phyloP scores from a whole-genome alignment of 2,888 invertebrate species.

The Himalopsyche japonica region DNA sequence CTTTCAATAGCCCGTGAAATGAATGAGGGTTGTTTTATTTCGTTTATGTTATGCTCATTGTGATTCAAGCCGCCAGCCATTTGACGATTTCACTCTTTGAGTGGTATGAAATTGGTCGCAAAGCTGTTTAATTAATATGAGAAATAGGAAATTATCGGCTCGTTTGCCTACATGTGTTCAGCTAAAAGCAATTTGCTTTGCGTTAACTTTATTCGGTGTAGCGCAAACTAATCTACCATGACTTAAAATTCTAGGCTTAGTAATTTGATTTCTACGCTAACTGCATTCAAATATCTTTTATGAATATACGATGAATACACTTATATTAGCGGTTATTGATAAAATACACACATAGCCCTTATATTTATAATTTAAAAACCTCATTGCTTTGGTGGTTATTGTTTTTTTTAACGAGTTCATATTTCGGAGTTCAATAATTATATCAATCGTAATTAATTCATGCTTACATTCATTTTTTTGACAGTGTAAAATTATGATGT shows the following conservation, averaged over 20 bases:
- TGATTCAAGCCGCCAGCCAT: background rate
- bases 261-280: no score
- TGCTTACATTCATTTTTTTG: no score
- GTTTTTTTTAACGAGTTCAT: no score
- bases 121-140: background rate
- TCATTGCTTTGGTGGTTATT: no score
- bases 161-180: constrained; percentile 9
- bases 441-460: no score
- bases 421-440: no score
- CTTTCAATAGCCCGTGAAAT: constrained; percentile 35
- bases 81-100: constrained; percentile 8
- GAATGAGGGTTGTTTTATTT: constrained; percentile 37
- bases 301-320: no score
- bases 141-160: constrained; percentile 19
- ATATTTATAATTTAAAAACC: background rate
- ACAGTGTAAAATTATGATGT: no score
- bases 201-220: background rate
- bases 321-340: no score
- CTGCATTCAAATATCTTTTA: no score
- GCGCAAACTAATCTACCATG: background rate
- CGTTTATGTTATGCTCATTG: constrained; percentile 6
- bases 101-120: constrained; percentile 25
- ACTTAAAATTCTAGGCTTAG: no score
- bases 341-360: no score
- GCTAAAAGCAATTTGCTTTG: background rate